phyloP scores from a whole-genome alignment of 2,888 invertebrate genomes.

The Harpagoxenus sublaevis region DNA sequence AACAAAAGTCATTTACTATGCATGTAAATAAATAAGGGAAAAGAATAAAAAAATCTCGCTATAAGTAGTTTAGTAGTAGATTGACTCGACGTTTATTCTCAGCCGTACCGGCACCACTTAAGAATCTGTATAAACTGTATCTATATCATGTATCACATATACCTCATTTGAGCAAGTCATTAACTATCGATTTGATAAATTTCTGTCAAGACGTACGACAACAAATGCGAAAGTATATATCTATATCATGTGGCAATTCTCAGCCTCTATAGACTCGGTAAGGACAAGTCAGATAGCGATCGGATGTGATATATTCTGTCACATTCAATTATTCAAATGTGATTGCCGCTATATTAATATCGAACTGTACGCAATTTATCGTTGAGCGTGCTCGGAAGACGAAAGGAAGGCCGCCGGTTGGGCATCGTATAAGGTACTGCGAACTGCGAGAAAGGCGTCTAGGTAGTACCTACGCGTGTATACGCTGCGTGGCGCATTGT shows the following conservation, averaged over 20 bases:
- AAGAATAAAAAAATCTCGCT: not conserved
- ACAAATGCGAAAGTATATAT: conserved; percentile 14
- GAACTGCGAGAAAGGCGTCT: conserved; percentile 33
- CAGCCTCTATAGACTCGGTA: not conserved
- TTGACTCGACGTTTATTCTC: not conserved
- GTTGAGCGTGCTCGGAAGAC: conserved; percentile 61
- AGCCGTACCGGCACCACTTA: not conserved
- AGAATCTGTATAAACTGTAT: not conserved
- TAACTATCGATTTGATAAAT: conserved; percentile 19
- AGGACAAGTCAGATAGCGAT: conserved; percentile 14
- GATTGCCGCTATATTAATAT: conserved; percentile 34
- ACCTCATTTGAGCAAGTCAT: not conserved
- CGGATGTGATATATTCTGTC: not conserved
- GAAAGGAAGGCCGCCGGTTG: conserved; percentile 23
- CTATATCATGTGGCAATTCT: not conserved
- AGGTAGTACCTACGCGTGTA: conserved; percentile 68
- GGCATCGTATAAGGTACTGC: conserved; percentile 2
- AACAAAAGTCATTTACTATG: not conserved
- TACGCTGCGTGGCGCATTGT: conserved; percentile 79
- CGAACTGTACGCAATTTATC: conserved; percentile 58
- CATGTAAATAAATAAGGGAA: not conserved
- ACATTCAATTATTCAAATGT: conserved; percentile 9
- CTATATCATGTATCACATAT: too few relatives aligned
- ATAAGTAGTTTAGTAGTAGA: too few relatives aligned
- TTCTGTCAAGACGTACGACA: not conserved